Conservation (phyloP, 2,888 invertebrate genomes). For the Hanleya hanleyi region DNA sequence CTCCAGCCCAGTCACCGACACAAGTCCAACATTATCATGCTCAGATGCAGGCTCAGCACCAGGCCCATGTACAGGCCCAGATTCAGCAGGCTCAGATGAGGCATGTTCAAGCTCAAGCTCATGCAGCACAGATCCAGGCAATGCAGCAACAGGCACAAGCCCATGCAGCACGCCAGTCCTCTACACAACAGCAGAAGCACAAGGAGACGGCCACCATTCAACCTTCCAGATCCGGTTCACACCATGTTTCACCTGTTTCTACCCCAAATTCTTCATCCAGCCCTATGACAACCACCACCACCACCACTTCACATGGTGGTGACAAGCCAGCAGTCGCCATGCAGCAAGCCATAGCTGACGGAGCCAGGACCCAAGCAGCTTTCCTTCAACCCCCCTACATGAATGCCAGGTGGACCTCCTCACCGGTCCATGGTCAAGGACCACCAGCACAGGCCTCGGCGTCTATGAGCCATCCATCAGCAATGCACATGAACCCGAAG, state of each 20-base stretch:
- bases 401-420: constrained; percentile 31
- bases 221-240: background rate
- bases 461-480: background rate
- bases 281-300: background rate
- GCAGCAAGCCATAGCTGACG: background rate
- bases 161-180: background rate
- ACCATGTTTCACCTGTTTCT: background rate
- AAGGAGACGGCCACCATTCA: background rate
- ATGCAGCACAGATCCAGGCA: background rate
- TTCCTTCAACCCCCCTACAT: background rate
- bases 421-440: constrained; percentile 23
- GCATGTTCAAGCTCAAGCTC: no score
- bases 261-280: background rate
- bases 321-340: background rate
- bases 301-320: background rate
- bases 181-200: background rate
- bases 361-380: background rate
- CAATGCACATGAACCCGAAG: background rate
- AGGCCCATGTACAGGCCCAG: constrained; percentile 31
- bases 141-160: background rate
- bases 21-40: constrained; percentile 17
- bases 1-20: constrained; percentile 5
- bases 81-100: background rate
- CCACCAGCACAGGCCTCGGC: background rate
- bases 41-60: constrained; percentile 21